Conservation (phyloP, 2,888 invertebrate species). For the Lepas anatifera region DNA sequence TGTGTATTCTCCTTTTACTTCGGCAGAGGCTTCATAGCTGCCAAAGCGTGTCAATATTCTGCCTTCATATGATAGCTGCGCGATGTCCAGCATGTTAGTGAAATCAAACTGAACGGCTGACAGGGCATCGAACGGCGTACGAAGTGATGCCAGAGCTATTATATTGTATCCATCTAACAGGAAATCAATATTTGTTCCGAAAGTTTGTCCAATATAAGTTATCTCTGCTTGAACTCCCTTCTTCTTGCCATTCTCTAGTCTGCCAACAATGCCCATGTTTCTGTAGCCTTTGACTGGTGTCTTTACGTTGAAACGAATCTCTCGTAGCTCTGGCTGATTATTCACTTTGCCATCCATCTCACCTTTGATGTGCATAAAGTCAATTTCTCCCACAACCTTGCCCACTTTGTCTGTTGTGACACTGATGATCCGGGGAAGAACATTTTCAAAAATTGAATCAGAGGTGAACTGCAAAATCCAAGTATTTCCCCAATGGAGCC, state of each 20-base stretch:
- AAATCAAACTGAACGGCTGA: neutral
- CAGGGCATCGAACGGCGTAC: neutral
- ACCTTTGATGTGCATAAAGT: neutral
- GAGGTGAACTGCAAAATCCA: neutral
- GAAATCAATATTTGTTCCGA: neutral
- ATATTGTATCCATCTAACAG: neutral
- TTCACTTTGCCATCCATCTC: neutral
- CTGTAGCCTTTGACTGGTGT: neutral
- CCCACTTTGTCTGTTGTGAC: neutral
- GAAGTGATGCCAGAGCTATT: neutral
- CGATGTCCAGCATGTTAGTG: neutral
- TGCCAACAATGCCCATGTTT: neutral
- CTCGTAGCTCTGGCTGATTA: neutral
- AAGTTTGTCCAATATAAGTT: neutral
- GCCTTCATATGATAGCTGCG: neutral
- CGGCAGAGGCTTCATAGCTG: neutral
- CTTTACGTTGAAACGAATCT: neutral
- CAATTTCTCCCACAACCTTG: neutral
- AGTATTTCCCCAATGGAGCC: neutral
- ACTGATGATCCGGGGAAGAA: neutral
- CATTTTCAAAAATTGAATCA: neutral
- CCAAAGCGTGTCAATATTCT: neutral
- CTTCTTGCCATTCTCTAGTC: neutral
- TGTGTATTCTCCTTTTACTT: neutral
- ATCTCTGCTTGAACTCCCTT: neutral